Evolutionary conservation across 2,113 vertebrate species (phyloP).

Genomic region (Tringa solitaria): DNA sequence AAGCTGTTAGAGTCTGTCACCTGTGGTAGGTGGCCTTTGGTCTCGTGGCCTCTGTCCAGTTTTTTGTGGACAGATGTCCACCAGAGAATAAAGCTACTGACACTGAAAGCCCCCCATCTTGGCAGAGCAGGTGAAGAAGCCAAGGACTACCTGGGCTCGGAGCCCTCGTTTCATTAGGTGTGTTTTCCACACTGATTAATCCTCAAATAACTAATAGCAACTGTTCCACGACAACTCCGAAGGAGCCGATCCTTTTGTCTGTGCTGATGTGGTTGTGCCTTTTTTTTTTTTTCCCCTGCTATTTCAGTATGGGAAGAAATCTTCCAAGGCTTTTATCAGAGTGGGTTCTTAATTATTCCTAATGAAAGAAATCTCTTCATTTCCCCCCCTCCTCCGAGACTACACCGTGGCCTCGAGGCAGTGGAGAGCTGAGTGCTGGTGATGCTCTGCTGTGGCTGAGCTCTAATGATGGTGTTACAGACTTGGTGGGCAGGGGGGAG

Average conservation of each 20-base stretch:
- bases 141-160: neutral
- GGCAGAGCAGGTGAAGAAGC: neutral
- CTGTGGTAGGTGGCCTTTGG: neutral
- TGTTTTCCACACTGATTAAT: neutral
- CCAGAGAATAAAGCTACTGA: neutral
- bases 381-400: neutral
- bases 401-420: fast-evolving
- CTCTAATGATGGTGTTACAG: neutral
- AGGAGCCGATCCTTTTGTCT: neutral
- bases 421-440: neutral
- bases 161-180: neutral
- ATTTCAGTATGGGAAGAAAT: neutral
- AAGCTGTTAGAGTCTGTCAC: neutral
- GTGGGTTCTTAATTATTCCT: neutral
- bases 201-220: neutral
- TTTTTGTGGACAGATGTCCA: neutral
- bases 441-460: neutral
- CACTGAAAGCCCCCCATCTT: neutral
- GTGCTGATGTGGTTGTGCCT: neutral
- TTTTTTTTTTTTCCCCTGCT: neutral
- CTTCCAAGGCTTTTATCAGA: neutral
- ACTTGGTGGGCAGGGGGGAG: neutral
- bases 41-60: neutral
- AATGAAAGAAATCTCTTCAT: neutral
- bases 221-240: fast-evolving